These are phyloP conservation scores for Sitophilus oryzae DNA, from an alignment of 1,140 invertebrate species.

Conservation along the genomic window DNA sequence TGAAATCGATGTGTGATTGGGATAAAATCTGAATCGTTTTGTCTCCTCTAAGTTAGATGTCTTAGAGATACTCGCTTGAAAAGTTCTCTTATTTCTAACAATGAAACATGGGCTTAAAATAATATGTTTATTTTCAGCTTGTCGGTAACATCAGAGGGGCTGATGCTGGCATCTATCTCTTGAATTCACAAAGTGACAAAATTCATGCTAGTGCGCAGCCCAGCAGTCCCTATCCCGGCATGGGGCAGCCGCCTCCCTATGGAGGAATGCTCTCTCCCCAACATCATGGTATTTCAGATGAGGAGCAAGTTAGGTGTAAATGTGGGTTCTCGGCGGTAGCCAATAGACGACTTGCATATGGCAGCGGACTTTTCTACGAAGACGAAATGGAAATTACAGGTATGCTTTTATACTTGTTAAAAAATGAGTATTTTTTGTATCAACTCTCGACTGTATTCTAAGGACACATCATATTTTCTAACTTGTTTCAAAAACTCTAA, in stretches of 20 bases:
- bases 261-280: slow-evolving; percentile 36
- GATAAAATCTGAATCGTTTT: too few species aligned
- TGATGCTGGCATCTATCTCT: slow-evolving; percentile 82
- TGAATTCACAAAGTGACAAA: slow-evolving; percentile 40
- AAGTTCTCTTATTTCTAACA: too few species aligned
- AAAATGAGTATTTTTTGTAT: too few species aligned
- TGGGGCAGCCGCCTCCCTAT: slow-evolving; percentile 36
- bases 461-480: too few species aligned
- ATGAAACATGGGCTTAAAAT: background rate
- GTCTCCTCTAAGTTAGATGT: too few species aligned
- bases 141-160: slow-evolving; percentile 77
- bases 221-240: slow-evolving; percentile 33
- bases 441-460: too few species aligned
- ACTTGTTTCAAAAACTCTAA: too few species aligned
- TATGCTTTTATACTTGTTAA: too few species aligned
- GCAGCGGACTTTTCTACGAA: slow-evolving; percentile 92
- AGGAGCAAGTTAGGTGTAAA: slow-evolving; percentile 81
- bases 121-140: slow-evolving; percentile 16
- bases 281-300: slow-evolving; percentile 52
- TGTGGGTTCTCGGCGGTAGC: slow-evolving; percentile 96
- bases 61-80: too few species aligned
- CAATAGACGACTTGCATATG: slow-evolving; percentile 82
- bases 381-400: slow-evolving; percentile 96
- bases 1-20: too few species aligned
- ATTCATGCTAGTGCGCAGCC: slow-evolving; percentile 34